Evolutionary conservation across 1,140 invertebrate genomes (phyloP), one percentile per base, ranked within the genome.

Genomic region (Littorina saxatilis): DNA sequence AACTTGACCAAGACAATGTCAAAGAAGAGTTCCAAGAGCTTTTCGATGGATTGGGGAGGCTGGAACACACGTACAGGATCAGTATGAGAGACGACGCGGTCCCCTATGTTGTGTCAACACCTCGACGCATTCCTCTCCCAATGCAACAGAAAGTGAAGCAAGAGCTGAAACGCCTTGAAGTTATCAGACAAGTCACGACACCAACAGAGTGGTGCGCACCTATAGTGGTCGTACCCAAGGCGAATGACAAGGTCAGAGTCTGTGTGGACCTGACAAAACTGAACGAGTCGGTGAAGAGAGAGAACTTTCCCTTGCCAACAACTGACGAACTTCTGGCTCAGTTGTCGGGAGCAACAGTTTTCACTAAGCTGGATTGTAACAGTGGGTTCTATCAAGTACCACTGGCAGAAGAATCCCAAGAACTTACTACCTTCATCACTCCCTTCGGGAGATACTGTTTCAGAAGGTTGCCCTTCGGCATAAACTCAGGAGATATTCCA

Each of bases 191-290:
- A 29, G 61, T 66, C 23, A 27, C 0, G 29, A 66, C 0, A 32
- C 61, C 27, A 13, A 66, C 61, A 32, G 61, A 66, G 23, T 66
- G 27, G 61, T 66, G 61, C 32, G 66, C 66, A 68, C 32, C 66
- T 7, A 23, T 39, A 17, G 66, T 68, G 15, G 66, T 23, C 7
- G 66, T 68, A 68, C 32, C 66, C 0, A 68, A 68, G 23, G 17
- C 35, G 23, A 68, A 68, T 39, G 35, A 23, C 13, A 68, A 68
- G 23, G 35, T 68, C 9, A 13, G 35, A 39, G 2, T 68, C 35
- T 40, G 27, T 15, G 27, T 63, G 5, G 61, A 63, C 15, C 27
- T 63, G 4, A 32, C 27, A 29, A 63, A 63, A 32, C 61, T 63
- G 4, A 63, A 68, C 9, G 66, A 68, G 66, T 4, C 9, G 23